Evolutionary conservation across 2,797 vertebrate species (phyloP).

Genomic region (Triplophysa yarkandensis): DNA sequence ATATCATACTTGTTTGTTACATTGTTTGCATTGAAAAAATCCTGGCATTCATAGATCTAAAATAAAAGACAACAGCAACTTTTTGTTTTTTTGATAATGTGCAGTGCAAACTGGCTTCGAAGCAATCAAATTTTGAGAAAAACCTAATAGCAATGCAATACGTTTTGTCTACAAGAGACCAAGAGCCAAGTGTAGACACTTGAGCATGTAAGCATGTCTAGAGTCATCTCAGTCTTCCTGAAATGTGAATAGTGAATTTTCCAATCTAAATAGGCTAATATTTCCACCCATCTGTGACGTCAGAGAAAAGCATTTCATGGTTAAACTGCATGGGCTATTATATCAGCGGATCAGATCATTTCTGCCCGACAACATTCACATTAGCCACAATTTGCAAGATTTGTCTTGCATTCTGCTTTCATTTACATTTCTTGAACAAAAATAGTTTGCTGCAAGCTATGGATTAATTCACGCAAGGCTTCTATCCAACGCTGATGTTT

Average conservation of each 20-base stretch:
- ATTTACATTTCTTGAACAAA: slow-evolving; percentile 30
- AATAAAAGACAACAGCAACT: not conserved
- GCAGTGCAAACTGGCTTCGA: slow-evolving; percentile 1
- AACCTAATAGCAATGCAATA: not conserved
- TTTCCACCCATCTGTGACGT: slow-evolving; percentile 43
- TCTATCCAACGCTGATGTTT: slow-evolving; percentile 25
- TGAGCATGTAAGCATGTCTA: slow-evolving; percentile 36
- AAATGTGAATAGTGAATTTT: slow-evolving; percentile 42
- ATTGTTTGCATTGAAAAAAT: not conserved
- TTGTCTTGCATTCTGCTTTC: slow-evolving; percentile 3
- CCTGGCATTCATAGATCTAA: not conserved
- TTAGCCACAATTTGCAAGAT: slow-evolving; percentile 21
- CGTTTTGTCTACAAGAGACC: slow-evolving; percentile 22
- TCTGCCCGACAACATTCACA: slow-evolving; percentile 39
- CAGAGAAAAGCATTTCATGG: slow-evolving; percentile 47
- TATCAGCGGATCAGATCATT: slow-evolving; percentile 42
- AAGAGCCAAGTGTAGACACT: slow-evolving; percentile 42
- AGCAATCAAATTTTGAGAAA: not conserved
- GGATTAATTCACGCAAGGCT: not conserved
- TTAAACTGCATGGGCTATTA: slow-evolving; percentile 42
- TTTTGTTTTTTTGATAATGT: no score
- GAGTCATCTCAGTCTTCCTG: slow-evolving; percentile 43
- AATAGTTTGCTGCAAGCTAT: not conserved
- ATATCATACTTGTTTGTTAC: not conserved
- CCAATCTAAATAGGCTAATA: slow-evolving; percentile 45